phyloP scores from a whole-genome alignment of 1,140 invertebrate genomes.

The Apis laboriosa region DNA sequence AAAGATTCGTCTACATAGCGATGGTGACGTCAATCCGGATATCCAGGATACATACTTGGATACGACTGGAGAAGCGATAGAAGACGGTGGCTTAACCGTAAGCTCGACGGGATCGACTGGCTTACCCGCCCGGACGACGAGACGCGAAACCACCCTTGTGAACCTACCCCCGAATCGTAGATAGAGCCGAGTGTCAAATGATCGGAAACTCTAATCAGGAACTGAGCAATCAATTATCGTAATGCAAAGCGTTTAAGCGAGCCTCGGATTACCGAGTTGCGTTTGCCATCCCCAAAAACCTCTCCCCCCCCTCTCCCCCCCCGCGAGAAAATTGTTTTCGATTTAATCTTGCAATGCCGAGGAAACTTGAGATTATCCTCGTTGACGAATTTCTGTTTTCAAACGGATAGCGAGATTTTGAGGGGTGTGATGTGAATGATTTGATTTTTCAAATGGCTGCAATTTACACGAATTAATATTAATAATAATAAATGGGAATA shows the following conservation, averaged over 20 bases:
- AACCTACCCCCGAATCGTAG: constrained; percentile 28
- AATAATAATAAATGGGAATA: not conserved
- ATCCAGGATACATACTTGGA: constrained; percentile 33
- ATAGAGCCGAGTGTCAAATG: constrained; percentile 63
- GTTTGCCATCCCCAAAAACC: constrained; percentile 38
- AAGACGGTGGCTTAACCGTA: constrained; percentile 35
- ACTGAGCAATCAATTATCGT: constrained; percentile 67
- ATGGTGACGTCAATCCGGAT: constrained; percentile 47
- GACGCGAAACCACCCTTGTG: not conserved
- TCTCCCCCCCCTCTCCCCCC: too few species aligned
- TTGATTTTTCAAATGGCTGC: too few species aligned
- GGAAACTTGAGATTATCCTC: constrained; percentile 31
- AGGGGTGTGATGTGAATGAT: constrained; percentile 28
- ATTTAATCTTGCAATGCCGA: constrained; percentile 56
- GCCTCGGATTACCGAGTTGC: constrained; percentile 48
- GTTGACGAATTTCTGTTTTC: not conserved
- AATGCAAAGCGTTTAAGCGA: constrained; percentile 63
- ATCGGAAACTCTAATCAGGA: constrained; percentile 66
- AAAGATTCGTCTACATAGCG: constrained; percentile 13
- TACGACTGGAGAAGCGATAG: constrained; percentile 13
- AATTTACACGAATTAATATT: constrained; percentile 23
- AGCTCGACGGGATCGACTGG: constrained; percentile 48
- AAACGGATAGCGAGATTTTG: constrained; percentile 19
- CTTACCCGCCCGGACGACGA: not conserved
- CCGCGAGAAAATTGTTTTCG: constrained; percentile 54